Base-by-base conservation (phyloP, 2,888 invertebrate genomes). In the Tinea semifulvella region DNA sequence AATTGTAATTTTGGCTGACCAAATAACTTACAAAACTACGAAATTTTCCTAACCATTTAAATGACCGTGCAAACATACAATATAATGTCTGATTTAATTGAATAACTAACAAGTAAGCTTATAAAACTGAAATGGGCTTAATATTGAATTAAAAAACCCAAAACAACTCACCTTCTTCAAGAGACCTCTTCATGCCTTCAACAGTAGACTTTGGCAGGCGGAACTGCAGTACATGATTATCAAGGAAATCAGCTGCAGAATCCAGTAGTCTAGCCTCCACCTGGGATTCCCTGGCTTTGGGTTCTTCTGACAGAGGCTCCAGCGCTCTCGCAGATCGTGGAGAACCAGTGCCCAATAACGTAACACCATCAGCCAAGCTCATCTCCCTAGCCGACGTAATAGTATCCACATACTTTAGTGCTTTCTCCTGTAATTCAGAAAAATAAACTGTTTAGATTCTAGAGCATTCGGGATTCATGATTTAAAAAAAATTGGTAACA, bases 151-250 rank as follows among this genome's bases (percentile, higher is more conserved):
- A 5, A 22, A 22, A 22, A 8, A 22, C 5, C 5, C 5, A 22
- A 22, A 7, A 22, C 22, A 17, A 42, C 16, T 40, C 83, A 92
- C 92, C 91, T 88, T 92, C 92, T 58, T 91, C 92, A 48, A 91
- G 82, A 22, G 91, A 89, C 49, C 90, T 85, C 64, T 89, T 88
- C 80, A 92, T 85, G 61, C 91, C 91, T 53, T 88, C 84, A 54
- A 90, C 84, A 46, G 89, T 84, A 31, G 87, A 85, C 49, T 87
- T 86, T 25, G 92, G 92, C 36, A 93, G 79, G 63, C 88, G 90
- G 63, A 93, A 87, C 68, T 93, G 92, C 52, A 93, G 83, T 22
- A 91, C 90, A 67, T 92, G 92, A 50, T 89, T 88, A 56, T 89
- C 88, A 54, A 93, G 76, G 82, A 92, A 91, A 53, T 89, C 86